Conservation (phyloP, 2,888 invertebrate genomes). For the Xanthia icteritia region DNA sequence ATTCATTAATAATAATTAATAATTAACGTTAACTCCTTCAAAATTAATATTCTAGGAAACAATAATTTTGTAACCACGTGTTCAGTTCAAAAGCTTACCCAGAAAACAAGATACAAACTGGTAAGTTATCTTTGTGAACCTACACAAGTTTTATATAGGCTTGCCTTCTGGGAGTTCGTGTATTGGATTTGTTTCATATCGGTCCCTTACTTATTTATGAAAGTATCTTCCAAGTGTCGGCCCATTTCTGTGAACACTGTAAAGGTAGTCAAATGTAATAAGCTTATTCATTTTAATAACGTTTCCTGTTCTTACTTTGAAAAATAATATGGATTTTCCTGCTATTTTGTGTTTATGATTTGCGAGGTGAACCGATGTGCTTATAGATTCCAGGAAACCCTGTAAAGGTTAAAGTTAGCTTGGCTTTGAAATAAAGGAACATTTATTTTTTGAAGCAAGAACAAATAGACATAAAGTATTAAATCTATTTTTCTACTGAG, state of each 20-base stretch:
- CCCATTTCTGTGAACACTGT: constrained; percentile 31
- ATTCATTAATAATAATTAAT: neutral
- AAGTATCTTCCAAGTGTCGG: constrained; percentile 31
- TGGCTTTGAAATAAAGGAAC: neutral
- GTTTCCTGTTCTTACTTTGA: constrained; percentile 5
- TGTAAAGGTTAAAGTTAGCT: neutral
- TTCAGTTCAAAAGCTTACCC: neutral
- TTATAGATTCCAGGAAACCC: neutral
- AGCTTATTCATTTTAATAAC: constrained; percentile 48
- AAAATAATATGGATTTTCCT: neutral
- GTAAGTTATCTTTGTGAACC: constrained; percentile 5
- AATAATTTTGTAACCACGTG: neutral
- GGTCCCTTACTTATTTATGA: constrained; percentile 55
- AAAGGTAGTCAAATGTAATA: constrained; percentile 21
- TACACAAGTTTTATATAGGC: constrained; percentile 14
- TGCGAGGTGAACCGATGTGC: neutral
- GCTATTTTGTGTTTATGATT: constrained; percentile 5
- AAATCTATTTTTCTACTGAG: neutral
- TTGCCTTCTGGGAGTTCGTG: constrained; percentile 45
- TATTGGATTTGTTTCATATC: constrained; percentile 60
- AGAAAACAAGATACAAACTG: constrained; percentile 5
- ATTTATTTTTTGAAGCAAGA: neutral
- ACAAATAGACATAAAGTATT: neutral
- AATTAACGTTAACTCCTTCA: neutral
- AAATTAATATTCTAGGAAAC: neutral